Percentiles rank a stretch among this genome's conserved stretches.
Evolutionary conservation across 2,797 vertebrate genomes (phyloP).

Genomic region (Cuculus canorus): DNA sequence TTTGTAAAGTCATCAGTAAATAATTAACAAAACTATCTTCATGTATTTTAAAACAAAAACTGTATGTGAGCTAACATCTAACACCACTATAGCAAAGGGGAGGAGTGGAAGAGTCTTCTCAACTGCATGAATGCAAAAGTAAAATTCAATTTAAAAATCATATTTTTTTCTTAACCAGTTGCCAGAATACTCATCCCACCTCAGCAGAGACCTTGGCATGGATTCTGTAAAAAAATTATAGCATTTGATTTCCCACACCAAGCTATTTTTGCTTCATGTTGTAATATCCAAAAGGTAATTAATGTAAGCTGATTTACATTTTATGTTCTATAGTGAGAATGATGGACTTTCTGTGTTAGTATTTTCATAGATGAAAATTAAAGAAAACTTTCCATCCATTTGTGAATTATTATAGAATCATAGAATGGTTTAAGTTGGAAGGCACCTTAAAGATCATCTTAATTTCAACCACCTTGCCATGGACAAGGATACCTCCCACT

Average conservation of each 20-base stretch:
- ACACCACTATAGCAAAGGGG: not conserved
- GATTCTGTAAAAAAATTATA: not conserved
- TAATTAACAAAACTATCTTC: not conserved
- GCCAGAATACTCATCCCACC: not conserved
- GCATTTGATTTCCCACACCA: not conserved
- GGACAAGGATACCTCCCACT: no score
- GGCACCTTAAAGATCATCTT: no score
- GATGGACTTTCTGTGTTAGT: not conserved
- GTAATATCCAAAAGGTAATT: slow-evolving; percentile 21
- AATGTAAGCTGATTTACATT: not conserved
- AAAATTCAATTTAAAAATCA: slow-evolving; percentile 15
- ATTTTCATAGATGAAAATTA: not conserved
- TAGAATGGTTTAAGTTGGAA: no score
- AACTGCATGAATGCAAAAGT: not conserved
- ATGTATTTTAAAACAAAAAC: not conserved
- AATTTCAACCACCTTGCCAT: no score
- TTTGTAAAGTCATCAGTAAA: not conserved
- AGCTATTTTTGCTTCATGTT: not conserved
- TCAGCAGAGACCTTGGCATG: not conserved
- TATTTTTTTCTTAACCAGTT: not conserved
- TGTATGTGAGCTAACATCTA: not conserved
- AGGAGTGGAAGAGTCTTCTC: not conserved
- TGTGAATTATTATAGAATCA: no score
- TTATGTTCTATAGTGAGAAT: not conserved
- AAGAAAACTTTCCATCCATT: not conserved